Evolutionary conservation across 2,113 vertebrate species (phyloP), one percentile per base, ranked within the genome.

Genomic region (Anolis sagrei): DNA sequence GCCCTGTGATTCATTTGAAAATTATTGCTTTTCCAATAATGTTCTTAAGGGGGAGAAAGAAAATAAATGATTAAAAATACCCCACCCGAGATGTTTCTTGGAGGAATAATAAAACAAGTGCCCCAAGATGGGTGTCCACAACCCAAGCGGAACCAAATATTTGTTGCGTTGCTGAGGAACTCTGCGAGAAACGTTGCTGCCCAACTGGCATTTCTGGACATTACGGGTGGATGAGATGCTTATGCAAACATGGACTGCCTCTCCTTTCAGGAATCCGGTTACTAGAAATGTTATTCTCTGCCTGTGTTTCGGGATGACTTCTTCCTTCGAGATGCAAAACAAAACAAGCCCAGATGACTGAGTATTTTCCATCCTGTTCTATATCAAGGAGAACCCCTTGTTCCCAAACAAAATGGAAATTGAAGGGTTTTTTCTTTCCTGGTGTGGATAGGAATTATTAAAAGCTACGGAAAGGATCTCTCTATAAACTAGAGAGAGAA

Each of bases 101-200:
- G 44, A 72, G 82, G 76, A 82, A 95, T 92, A 23, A 32, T 19
- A 39, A 70, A 27, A 93, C 79, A 89, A 75, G 89, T 92, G 90
- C 93, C 91, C 81, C 70, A 80, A 91, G 68, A 66, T 0, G 8
- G 95, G 93, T 87, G 86, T 91, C 81, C 94, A 91, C 90, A 91
- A 86, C 89, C 87, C 93, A 89, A 82, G 80, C 87, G 90, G 93
- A 91, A 93, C 92, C 92, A 95, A 95, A 95, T 95, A 94, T 95
- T 94, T 94, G 92, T 84, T 80, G 0, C 2, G 86, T 96, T 96
- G 95, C 95, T 58, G 87, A 93, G 95, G 93, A 94, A 96, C 95
- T 88, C 80, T 1, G 3, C 83, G 91, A 93, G 85, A 93, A 93
- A 85, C 29, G 54, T 86, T 85, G 89, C 88, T 89, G 89, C 92